Percentiles rank a stretch among this genome's conserved stretches.
Conservation (phyloP, 2,888 invertebrate genomes). For the Acanthopleura granulata region DNA sequence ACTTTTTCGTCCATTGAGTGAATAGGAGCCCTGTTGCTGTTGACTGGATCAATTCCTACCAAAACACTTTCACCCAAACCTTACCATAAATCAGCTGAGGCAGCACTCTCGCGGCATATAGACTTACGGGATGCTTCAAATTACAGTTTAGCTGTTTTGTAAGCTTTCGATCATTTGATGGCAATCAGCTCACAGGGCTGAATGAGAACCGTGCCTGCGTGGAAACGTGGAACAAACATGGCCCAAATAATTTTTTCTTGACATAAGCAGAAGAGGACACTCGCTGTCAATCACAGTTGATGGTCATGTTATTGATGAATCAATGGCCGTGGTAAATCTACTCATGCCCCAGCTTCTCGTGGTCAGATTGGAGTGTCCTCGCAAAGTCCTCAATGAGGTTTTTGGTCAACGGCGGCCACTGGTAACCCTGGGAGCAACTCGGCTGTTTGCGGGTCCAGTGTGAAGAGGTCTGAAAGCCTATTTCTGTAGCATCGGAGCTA, state of each 20-base stretch:
- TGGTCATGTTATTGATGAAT: slow-evolving; percentile 4
- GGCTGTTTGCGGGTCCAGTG: neutral
- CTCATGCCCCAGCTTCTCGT: neutral
- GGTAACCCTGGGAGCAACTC: neutral
- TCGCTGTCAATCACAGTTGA: neutral
- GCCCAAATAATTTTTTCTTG: neutral
- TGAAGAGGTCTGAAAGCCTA: neutral
- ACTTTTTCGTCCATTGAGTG: too few species aligned
- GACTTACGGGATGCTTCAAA: too few species aligned
- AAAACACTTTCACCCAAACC: too few species aligned
- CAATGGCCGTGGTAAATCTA: neutral
- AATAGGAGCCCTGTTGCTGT: too few species aligned
- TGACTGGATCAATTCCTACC: too few species aligned
- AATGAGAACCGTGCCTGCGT: too few species aligned
- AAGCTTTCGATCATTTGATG: too few species aligned
- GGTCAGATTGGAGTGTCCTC: neutral
- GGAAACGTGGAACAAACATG: neutral
- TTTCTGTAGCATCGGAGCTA: neutral
- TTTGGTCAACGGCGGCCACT: neutral
- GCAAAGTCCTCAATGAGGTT: neutral
- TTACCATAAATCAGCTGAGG: too few species aligned
- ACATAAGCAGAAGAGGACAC: neutral
- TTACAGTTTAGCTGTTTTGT: too few species aligned
- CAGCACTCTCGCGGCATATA: too few species aligned
- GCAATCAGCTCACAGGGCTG: too few species aligned